These are phyloP conservation scores for Ecliptopera silaceata DNA, from an alignment of 2,888 invertebrate genomes.

Conservation along the genomic window DNA sequence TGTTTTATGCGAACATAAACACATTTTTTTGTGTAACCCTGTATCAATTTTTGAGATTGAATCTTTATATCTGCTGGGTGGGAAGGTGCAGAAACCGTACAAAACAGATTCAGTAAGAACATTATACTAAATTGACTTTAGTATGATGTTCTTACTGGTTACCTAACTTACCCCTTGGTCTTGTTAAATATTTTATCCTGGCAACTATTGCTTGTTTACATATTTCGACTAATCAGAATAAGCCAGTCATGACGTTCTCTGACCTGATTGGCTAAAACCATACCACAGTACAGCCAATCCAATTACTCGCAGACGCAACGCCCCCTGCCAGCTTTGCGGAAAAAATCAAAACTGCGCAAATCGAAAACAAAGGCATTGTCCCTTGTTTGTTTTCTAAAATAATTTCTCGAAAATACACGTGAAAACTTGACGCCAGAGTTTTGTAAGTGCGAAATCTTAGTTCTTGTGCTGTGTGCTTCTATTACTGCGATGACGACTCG, in stretches of 20 bases:
- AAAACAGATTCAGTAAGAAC: no score
- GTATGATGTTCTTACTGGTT: no score
- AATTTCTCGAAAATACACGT: slow-evolving; percentile 37
- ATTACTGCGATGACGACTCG: slow-evolving; percentile 66
- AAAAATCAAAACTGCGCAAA: slow-evolving; percentile 49
- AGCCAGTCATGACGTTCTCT: background rate
- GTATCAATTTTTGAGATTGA: no score
- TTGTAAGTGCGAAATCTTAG: slow-evolving; percentile 9
- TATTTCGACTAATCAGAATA: slow-evolving; percentile 18
- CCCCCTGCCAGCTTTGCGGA: slow-evolving; percentile 43
- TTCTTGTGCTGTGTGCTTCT: slow-evolving; percentile 28
- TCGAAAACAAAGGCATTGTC: slow-evolving; percentile 60
- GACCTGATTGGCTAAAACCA: slow-evolving; percentile 19
- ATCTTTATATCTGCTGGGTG: no score
- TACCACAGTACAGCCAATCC: slow-evolving; percentile 37
- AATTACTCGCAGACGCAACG: slow-evolving; percentile 41
- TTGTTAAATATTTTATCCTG: slow-evolving; percentile 7
- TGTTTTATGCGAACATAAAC: no score
- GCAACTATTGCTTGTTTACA: slow-evolving; percentile 16
- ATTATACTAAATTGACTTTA: no score
- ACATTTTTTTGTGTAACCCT: no score
- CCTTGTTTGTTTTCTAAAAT: slow-evolving; percentile 37
- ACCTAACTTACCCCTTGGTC: no score
- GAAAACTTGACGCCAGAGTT: slow-evolving; percentile 25
- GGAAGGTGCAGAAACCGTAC: no score